Conservation (phyloP, 2,888 invertebrate species). For the Iphiclides podalirius region DNA sequence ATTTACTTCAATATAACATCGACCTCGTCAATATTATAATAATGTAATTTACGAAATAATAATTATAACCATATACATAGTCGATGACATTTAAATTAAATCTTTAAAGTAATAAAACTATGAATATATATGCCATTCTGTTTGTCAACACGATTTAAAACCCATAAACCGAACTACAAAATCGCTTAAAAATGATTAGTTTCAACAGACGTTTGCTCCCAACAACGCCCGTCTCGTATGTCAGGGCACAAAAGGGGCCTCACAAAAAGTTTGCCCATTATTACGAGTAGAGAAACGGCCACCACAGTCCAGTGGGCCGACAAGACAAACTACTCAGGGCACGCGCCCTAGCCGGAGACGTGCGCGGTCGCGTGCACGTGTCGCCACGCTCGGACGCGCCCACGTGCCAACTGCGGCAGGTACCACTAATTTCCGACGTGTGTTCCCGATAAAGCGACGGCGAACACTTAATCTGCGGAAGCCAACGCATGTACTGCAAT, state of each 20-base stretch:
- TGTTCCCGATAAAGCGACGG: constrained; percentile 21
- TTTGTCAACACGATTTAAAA: too few relatives aligned
- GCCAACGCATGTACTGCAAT: not conserved
- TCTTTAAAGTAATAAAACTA: too few relatives aligned
- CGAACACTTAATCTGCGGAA: not conserved
- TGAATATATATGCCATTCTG: too few relatives aligned
- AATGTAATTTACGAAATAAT: too few relatives aligned
- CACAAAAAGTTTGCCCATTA: constrained; percentile 4
- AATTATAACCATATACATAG: too few relatives aligned
- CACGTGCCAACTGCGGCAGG: constrained; percentile 54
- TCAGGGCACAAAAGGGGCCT: not conserved
- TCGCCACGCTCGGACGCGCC: constrained; percentile 47
- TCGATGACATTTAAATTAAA: too few relatives aligned
- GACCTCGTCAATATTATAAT: too few relatives aligned
- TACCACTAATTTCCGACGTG: constrained; percentile 34
- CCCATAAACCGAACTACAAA: too few relatives aligned
- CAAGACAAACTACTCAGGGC: constrained; percentile 44
- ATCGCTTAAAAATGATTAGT: too few relatives aligned
- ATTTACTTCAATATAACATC: too few relatives aligned
- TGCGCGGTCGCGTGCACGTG: constrained; percentile 62
- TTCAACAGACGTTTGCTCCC: too few relatives aligned
- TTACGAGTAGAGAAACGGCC: constrained; percentile 10
- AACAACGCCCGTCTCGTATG: too few relatives aligned
- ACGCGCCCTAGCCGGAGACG: constrained; percentile 33
- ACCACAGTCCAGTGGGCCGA: constrained; percentile 16